A percentile compares a stretch with the other conserved stretches of the same genome.
These are phyloP conservation scores for Chorisops tibialis DNA, from an alignment of 2,888 invertebrate genomes.

Conservation along the genomic window DNA sequence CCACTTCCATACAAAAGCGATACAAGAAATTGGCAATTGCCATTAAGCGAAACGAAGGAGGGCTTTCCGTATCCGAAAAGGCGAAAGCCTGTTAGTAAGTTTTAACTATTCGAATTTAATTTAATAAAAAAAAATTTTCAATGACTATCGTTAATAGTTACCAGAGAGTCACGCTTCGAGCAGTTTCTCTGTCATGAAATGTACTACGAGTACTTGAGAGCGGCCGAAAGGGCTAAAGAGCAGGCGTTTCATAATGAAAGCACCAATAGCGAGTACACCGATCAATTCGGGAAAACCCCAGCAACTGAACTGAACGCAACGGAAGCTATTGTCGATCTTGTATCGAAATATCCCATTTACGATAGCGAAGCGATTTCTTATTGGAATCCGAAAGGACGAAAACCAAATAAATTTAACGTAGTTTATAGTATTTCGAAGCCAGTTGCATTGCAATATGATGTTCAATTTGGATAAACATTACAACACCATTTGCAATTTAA, in stretches of 20 bases:
- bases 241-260: conserved; percentile 13
- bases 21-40: conserved; percentile 4
- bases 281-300: conserved; percentile 39
- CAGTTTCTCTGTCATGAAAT: conserved; percentile 48
- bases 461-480: conserved; percentile 48
- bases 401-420: conserved; percentile 41
- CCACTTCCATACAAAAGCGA: not conserved
- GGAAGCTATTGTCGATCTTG: conserved; percentile 38
- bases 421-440: conserved; percentile 42
- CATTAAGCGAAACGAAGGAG: not conserved
- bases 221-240: conserved; percentile 35
- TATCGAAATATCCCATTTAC: conserved; percentile 45
- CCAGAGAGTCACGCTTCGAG: conserved; percentile 41
- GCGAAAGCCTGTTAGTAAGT: conserved; percentile 7
- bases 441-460: conserved; percentile 39
- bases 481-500: too few species aligned
- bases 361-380: conserved; percentile 44
- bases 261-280: conserved; percentile 43
- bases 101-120: too few species aligned
- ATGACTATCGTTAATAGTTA: conserved; percentile 17
- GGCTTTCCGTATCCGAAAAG: not conserved
- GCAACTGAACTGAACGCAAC: conserved; percentile 39
- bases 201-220: conserved; percentile 45
- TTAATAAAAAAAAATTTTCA: too few species aligned
- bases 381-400: conserved; percentile 46